Conservation (phyloP, 2,113 vertebrate species). For the Coracopsis vasa region DNA sequence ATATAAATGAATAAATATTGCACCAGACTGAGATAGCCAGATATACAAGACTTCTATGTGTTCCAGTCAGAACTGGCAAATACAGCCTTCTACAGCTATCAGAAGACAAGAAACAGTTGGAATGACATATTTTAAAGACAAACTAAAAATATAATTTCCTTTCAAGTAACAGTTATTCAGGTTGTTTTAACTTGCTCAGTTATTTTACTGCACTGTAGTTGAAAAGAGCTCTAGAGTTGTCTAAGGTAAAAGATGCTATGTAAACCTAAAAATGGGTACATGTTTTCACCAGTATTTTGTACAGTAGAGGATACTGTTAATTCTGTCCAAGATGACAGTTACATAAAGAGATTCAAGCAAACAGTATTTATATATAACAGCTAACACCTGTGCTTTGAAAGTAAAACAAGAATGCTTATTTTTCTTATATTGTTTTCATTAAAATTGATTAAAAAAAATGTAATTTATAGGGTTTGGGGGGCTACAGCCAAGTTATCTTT, state of each 20-base stretch:
- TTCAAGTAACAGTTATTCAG: not conserved
- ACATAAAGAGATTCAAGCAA: not conserved
- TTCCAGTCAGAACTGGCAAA: not conserved
- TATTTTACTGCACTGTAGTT: not conserved
- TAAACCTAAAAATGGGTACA: not conserved
- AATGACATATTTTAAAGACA: not conserved
- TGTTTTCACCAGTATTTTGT: not conserved
- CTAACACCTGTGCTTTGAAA: not conserved
- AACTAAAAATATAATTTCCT: not conserved
- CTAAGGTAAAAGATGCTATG: not conserved
- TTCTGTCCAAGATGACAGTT: not conserved
- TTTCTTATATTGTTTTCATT: not conserved
- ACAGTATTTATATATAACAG: not conserved
- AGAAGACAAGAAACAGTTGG: not conserved
- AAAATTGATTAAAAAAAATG: not conserved
- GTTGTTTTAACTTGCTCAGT: not conserved
- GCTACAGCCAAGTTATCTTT: not conserved
- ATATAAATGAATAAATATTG: constrained; percentile 33
- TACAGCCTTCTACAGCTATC: not conserved
- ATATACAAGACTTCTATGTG: not conserved
- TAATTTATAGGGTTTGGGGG: not conserved
- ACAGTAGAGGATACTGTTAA: not conserved
- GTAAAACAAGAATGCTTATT: not conserved
- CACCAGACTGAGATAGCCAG: not conserved
- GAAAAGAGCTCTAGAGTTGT: not conserved